A percentile compares a stretch with the other conserved stretches of the same genome.
Evolutionary conservation across 2,888 invertebrate species (phyloP).

Genomic region (Rugalucina vietnamica): DNA sequence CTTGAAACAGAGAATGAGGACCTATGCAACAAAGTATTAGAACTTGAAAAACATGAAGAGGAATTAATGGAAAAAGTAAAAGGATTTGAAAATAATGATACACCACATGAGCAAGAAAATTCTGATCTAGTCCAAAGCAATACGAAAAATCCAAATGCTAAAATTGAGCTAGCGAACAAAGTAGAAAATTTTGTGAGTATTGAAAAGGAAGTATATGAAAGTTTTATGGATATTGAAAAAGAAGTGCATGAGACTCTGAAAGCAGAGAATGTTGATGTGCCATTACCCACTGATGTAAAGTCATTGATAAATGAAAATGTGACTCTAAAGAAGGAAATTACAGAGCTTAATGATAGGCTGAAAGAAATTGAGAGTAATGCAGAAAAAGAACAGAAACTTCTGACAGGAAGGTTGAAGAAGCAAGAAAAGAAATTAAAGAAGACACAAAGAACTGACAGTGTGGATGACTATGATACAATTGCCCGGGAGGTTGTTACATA

Average conservation of each 20-base stretch:
- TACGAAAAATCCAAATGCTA: conserved; percentile 15
- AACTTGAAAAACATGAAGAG: conserved; percentile 67
- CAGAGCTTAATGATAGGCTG: conserved; percentile 1
- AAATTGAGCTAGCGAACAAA: neutral
- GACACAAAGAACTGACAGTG: conserved; percentile 57
- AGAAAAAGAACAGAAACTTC: conserved; percentile 57
- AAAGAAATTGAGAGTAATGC: conserved; percentile 17
- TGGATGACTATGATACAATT: conserved; percentile 62
- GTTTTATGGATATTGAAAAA: conserved; percentile 44
- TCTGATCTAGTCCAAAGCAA: conserved; percentile 46
- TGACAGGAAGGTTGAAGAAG: conserved; percentile 53
- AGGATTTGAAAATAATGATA: conserved; percentile 21
- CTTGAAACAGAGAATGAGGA: conserved; percentile 55
- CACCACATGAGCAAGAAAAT: conserved; percentile 56
- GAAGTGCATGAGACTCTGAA: conserved; percentile 40
- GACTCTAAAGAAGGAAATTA: conserved; percentile 62
- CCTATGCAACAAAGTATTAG: conserved; percentile 49
- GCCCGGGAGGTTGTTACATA: conserved; percentile 62
- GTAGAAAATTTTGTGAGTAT: conserved; percentile 17
- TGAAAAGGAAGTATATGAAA: conserved; percentile 22
- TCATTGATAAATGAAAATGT: conserved; percentile 46
- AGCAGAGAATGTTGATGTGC: conserved; percentile 30
- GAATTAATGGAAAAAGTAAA: conserved; percentile 61
- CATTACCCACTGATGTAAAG: conserved; percentile 22
- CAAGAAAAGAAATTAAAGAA: conserved; percentile 60